These are phyloP conservation scores for Rattus norvegicus DNA, from an alignment of 2,113 vertebrate genomes.

Conservation along the genomic window DNA sequence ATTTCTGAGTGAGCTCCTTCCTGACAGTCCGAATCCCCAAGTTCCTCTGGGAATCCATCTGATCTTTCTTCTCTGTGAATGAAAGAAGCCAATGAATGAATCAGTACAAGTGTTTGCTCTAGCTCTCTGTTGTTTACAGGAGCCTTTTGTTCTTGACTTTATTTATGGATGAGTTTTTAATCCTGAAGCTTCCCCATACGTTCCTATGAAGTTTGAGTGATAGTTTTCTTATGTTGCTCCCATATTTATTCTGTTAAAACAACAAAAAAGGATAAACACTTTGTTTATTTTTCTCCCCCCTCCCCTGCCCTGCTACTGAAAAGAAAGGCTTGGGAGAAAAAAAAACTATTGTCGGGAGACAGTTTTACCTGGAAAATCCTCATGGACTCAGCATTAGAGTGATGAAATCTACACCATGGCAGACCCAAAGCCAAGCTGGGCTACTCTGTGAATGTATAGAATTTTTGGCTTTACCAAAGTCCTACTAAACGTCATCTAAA, in stretches of 20 bases:
- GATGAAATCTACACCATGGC: background rate
- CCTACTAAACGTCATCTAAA: background rate
- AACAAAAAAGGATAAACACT: background rate
- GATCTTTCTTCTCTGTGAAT: conserved; percentile 42
- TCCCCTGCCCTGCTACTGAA: background rate
- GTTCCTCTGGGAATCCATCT: background rate
- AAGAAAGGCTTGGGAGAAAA: background rate
- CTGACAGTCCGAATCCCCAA: background rate
- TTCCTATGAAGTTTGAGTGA: conserved; percentile 10
- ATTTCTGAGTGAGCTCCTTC: conserved; percentile 50
- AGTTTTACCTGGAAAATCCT: conserved; percentile 26
- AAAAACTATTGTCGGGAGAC: background rate
- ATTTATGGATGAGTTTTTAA: conserved; percentile 54
- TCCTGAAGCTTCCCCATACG: conserved; percentile 22
- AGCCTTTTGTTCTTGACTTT: conserved; percentile 19
- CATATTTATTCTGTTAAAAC: conserved; percentile 35
- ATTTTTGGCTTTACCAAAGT: background rate
- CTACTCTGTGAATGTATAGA: background rate
- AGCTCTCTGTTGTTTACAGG: conserved; percentile 3
- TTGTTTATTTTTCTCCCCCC: background rate
- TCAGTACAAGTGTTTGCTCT: conserved; percentile 10
- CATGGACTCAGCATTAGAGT: background rate
- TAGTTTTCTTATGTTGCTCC: conserved; percentile 38
- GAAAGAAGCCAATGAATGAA: conserved; percentile 56
- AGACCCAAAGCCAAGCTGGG: background rate